Evolutionary conservation across 2,888 invertebrate species (phyloP), one percentile per base, ranked within the genome.

Genomic region (Dolomedes plantarius): DNA sequence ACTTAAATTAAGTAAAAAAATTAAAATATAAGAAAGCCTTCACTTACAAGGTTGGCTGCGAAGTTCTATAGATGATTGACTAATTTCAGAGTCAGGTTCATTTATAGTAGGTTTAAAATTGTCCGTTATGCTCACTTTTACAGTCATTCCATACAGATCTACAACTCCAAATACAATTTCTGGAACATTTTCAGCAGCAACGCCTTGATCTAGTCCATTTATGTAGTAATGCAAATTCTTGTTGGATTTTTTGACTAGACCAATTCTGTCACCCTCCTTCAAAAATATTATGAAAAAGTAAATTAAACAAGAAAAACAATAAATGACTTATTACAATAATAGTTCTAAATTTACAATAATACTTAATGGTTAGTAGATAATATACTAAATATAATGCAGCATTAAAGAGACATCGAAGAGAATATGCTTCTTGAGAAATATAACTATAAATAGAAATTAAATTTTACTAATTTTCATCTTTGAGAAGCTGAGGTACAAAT

Each of bases 111-210:
- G 82, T 31, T 64, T 76, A 28, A 68, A 76, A 28, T 81, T 83
- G 28, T 89, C 88, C 11, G 96, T 94, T 75, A 98, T 96, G 1
- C 96, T 96, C 0, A 96, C 97, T 91, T 97, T 97, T 0, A 97
- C 97, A 65, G 97, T 97, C 90, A 98, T 97, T 0, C 98, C 98
- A 90, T 98, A 98, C 88, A 98, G 92, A 93, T 98, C 98, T 92
- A 98, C 95, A n/a, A 98, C 97, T 36, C 98, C 98, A 90, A 95
- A 98, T 0, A 98, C 95, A 89, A 94, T 94, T 89, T 96, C 96
- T 0, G 98, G 97, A 41, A 98, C 95, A 90, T 95, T 95, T 75
- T 94, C 94, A 0, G 97, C 97, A 0, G 97, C 97, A 23, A 95
- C 94, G 11, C 93, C 93, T 91, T 97, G 97, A 91, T 98, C 98